phyloP scores from a whole-genome alignment of 1,140 invertebrate genomes.

The Lepidurus packardi region DNA sequence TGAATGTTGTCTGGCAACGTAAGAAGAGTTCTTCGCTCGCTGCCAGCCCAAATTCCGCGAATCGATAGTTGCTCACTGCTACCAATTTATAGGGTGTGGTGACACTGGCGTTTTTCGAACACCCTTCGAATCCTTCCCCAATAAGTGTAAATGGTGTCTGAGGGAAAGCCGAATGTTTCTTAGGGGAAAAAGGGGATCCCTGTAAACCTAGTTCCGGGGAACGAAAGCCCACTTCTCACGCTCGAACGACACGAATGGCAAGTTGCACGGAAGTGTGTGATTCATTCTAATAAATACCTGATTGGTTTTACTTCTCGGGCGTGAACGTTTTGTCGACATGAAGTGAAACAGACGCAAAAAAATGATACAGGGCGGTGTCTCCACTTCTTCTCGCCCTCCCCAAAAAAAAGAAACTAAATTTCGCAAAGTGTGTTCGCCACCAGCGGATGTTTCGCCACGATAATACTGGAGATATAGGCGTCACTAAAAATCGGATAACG shows the following conservation, averaged over 20 bases:
- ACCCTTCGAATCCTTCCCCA: neutral
- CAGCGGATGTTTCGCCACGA: too few relatives aligned
- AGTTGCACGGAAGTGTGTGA: slow-evolving; percentile 7
- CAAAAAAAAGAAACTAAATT: too few relatives aligned
- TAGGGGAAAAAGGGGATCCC: neutral
- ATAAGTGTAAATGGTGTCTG: neutral
- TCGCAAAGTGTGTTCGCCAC: too few relatives aligned
- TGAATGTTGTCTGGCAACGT: neutral
- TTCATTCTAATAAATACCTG: neutral
- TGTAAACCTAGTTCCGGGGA: neutral
- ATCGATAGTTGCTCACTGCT: neutral
- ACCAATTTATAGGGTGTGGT: neutral
- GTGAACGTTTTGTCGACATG: slow-evolving; percentile 10
- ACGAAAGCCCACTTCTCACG: neutral
- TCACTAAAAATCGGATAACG: too few relatives aligned
- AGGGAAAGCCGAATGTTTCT: neutral
- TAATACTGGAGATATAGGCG: too few relatives aligned
- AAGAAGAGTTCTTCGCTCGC: neutral
- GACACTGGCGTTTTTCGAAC: neutral
- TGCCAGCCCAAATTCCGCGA: neutral
- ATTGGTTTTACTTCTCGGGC: slow-evolving; percentile 18
- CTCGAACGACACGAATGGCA: neutral
- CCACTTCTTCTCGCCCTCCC: neutral
- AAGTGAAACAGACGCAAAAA: neutral
- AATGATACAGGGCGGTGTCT: neutral